phyloP scores from a whole-genome alignment of 2,888 invertebrate species.

The Ectropis crepuscularia region DNA sequence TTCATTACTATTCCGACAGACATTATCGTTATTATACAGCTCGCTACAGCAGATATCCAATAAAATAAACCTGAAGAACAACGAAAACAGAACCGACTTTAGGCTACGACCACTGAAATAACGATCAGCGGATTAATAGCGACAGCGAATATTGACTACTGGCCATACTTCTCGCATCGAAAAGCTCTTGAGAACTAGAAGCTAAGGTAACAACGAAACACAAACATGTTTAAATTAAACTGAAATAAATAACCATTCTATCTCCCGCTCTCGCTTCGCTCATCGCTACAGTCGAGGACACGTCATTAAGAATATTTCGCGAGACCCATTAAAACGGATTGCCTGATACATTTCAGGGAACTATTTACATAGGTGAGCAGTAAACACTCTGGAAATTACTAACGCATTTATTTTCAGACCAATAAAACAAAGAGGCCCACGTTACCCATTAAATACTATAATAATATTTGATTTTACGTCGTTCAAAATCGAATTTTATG shows the following conservation, averaged over 20 bases:
- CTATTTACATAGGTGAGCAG: constrained; percentile 37
- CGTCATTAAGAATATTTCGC: constrained; percentile 29
- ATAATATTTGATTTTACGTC: constrained; percentile 74
- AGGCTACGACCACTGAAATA: no score
- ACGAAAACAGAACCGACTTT: constrained; percentile 21
- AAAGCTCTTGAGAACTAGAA: no score
- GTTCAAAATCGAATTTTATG: constrained; percentile 67
- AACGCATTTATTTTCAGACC: constrained; percentile 59
- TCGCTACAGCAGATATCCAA: constrained; percentile 8
- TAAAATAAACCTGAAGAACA: constrained; percentile 24
- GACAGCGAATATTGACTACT: no score
- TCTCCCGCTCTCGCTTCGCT: no score
- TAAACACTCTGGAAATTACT: constrained; percentile 41
- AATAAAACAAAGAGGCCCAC: constrained; percentile 69
- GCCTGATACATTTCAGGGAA: constrained; percentile 34
- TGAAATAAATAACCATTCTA: no score
- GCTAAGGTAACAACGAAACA: no score
- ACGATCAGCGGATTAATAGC: no score
- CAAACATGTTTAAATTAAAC: no score
- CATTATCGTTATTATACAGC: constrained; percentile 10
- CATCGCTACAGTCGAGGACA: no score
- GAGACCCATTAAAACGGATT: constrained; percentile 29
- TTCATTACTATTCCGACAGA: constrained; percentile 11
- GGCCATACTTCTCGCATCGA: no score
- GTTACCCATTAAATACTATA: constrained; percentile 65